Evolutionary conservation across 2,888 invertebrate genomes (phyloP).

Genomic region (Hirtodrosophila trivittata): DNA sequence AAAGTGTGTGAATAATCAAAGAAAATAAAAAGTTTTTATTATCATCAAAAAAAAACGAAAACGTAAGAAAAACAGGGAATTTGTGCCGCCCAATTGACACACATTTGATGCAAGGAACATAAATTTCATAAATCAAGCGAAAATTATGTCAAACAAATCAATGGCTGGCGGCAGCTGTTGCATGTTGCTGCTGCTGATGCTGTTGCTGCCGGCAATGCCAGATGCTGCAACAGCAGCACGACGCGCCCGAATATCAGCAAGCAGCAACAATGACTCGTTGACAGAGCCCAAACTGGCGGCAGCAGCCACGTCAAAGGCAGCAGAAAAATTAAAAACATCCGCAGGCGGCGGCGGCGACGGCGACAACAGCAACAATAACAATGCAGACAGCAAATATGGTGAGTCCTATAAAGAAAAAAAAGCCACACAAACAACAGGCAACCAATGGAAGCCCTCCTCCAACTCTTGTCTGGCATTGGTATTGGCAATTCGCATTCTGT

Average conservation of each 20-base stretch:
- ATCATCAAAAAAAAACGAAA: conserved; percentile 7
- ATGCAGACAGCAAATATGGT: conserved; percentile 73
- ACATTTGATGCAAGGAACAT: conserved; percentile 36
- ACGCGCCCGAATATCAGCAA: conserved; percentile 32
- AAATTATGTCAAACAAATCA: conserved; percentile 77
- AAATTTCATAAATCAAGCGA: conserved; percentile 64
- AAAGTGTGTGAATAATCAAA: background rate
- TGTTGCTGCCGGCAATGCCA: conserved; percentile 50
- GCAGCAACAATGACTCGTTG: conserved; percentile 38
- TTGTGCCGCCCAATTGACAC: conserved; percentile 46
- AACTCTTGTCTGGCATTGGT: conserved; percentile 26
- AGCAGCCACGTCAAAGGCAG: conserved; percentile 19
- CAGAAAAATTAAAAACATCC: conserved; percentile 62
- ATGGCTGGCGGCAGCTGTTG: conserved; percentile 44
- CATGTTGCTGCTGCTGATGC: conserved; percentile 46
- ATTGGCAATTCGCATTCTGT: conserved; percentile 24
- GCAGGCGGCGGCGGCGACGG: conserved; percentile 21
- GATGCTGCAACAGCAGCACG: conserved; percentile 42
- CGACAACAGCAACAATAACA: conserved; percentile 26
- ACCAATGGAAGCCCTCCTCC: conserved; percentile 9
- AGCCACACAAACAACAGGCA: background rate
- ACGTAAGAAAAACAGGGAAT: conserved; percentile 19
- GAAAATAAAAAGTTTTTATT: conserved; percentile 1
- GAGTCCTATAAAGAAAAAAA: conserved; percentile 57
- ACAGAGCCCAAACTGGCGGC: conserved; percentile 36